Base-by-base conservation (phyloP, 64 coral and sea anemone genomes). In the Trachythela sp. region DNA sequence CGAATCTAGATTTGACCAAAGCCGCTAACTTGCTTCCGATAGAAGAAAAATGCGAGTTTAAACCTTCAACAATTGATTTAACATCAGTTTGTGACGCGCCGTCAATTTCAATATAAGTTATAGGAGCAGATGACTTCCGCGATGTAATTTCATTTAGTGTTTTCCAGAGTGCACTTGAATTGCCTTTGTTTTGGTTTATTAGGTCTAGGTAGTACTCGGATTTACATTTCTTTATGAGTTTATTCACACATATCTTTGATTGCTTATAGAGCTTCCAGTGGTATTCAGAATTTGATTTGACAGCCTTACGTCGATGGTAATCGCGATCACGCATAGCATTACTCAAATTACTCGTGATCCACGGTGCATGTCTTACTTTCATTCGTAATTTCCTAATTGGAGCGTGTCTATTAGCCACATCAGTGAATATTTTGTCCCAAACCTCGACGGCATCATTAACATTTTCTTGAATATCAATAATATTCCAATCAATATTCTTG, bases 141-240 rank as follows among this genome's bases (percentile, higher is more conserved):
- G 83, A 84, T 37, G 83, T 84, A 84, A 84, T 84, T 84, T 84
- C 83, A 84, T 84, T 84, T 84, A 84, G 31, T 86, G 14, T 86
- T 50, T 86, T 52, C 51, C 85, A 86, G 9, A 72, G 68, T 72
- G 24, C 68, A 72, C 68, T 72, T 30, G 32, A 72, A 26, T 72
- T 72, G 32, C 29, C 29, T 26, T 26, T 72, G 26, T 72, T 72
- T 72, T 35, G 9, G 14, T 72, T 72, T 10, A 72, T 72, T 13
- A 72, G 32, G 24, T 72, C 26, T 30, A 26, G 26, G 32, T 72
- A 72, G 26, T 30, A 72, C 17, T 72, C 49, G 13, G 49, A 15
- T 52, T 52, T 52, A 20, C 49, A 52, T 52, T 52, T 52, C 49
- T 52, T 52, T 15, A 52, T 52, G 13, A 15, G 49, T 52, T 52